Evolutionary conservation across 2,888 invertebrate genomes (phyloP).

Genomic region (Agrotis clavis): DNA sequence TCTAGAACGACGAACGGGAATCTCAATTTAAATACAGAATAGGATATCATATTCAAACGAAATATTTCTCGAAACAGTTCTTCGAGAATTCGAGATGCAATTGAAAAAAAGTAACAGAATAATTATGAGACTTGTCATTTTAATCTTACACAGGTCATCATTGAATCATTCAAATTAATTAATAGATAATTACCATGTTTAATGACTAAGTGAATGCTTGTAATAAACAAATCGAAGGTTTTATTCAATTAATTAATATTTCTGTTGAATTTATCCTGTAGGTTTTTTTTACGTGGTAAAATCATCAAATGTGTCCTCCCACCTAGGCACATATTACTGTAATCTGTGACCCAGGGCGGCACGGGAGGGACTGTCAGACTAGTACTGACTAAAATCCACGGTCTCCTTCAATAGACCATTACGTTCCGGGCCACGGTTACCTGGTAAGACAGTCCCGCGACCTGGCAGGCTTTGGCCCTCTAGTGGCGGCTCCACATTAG

Average conservation of each 20-base stretch:
- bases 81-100: not conserved
- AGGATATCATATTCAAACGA: not conserved
- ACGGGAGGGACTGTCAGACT: no score
- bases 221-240: constrained; percentile 30
- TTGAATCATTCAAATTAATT: constrained; percentile 15
- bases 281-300: no score
- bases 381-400: no score
- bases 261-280: constrained; percentile 5
- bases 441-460: no score
- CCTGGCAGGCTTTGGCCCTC: no score
- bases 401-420: no score
- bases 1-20: not conserved
- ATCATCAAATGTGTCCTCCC: no score
- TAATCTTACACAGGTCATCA: not conserved
- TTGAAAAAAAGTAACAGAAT: not conserved
- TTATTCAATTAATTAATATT: constrained; percentile 14
- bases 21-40: constrained; percentile 4
- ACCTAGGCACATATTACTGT: no score
- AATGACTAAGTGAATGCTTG: constrained; percentile 11
- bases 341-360: no score
- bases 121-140: not conserved
- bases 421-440: no score
- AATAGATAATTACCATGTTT: constrained; percentile 11
- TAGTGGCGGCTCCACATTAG: no score
- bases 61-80: not conserved